Evolutionary conservation across 1,140 invertebrate species (phyloP).

Genomic region (Anoplolepis gracilipes): DNA sequence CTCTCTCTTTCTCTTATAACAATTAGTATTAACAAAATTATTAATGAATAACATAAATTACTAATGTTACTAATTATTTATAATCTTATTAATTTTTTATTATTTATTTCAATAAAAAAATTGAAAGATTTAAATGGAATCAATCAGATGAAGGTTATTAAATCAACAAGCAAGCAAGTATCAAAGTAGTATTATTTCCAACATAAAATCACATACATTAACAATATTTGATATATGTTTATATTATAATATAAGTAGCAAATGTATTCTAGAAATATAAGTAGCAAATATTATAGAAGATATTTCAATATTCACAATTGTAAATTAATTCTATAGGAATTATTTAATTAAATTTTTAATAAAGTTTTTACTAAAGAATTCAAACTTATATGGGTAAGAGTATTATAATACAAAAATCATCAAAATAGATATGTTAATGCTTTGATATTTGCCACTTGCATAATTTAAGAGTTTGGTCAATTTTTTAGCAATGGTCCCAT

Average conservation of each 20-base stretch:
- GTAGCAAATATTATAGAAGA: not conserved
- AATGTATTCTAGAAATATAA: not conserved
- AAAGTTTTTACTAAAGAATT: no score
- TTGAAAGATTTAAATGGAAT: not conserved
- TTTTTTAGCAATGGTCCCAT: not conserved
- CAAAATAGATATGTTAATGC: not conserved
- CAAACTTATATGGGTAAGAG: not conserved
- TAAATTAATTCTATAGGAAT: constrained; percentile 14
- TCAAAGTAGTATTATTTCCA: constrained; percentile 12
- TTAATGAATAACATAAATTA: not conserved
- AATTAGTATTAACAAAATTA: not conserved
- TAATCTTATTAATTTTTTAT: constrained; percentile 5
- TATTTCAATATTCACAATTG: not conserved
- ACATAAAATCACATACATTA: constrained; percentile 7
- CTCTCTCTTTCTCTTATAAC: not conserved
- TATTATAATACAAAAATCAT: not conserved
- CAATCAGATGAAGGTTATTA: constrained; percentile 41
- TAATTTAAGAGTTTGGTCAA: not conserved
- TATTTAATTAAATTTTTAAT: not conserved
- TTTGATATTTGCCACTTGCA: constrained; percentile 28
- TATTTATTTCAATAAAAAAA: not conserved
- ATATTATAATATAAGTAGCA: not conserved
- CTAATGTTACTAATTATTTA: no score
- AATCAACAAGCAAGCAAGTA: constrained; percentile 52
- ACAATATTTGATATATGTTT: constrained; percentile 18